Evolutionary conservation across 2,888 invertebrate genomes (phyloP).

Genomic region (Laothoe populi): DNA sequence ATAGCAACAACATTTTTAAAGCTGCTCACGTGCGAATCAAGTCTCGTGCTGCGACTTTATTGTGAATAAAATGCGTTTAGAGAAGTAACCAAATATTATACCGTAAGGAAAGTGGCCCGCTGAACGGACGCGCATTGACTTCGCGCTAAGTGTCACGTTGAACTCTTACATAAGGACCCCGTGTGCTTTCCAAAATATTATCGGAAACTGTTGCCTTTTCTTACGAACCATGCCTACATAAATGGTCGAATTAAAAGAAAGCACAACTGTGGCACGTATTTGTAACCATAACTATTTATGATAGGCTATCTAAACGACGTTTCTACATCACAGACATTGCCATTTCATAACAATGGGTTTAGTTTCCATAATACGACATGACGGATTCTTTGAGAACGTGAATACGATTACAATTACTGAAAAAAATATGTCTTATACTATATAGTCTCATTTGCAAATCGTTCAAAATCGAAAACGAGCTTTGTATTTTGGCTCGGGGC

Average conservation of each 20-base stretch:
- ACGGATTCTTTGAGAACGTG: not conserved
- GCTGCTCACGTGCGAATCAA: slow-evolving; percentile 19
- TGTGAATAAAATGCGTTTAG: slow-evolving; percentile 23
- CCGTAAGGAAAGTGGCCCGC: slow-evolving; percentile 79
- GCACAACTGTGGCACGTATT: slow-evolving; percentile 52
- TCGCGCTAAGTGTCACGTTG: slow-evolving; percentile 78
- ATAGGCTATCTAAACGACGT: slow-evolving; percentile 41
- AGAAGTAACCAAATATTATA: slow-evolving; percentile 63
- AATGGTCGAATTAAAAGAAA: slow-evolving; percentile 61
- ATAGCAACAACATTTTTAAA: not conserved
- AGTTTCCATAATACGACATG: slow-evolving; percentile 20
- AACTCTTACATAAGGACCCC: slow-evolving; percentile 83
- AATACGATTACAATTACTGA: not conserved
- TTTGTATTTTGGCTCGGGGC: slow-evolving; percentile 57
- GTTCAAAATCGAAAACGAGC: slow-evolving; percentile 42
- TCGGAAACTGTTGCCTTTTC: slow-evolving; percentile 69
- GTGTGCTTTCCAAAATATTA: slow-evolving; percentile 82
- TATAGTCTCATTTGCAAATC: not conserved
- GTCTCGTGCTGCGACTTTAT: slow-evolving; percentile 23
- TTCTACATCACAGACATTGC: slow-evolving; percentile 23
- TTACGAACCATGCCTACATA: slow-evolving; percentile 61
- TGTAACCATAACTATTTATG: slow-evolving; percentile 46
- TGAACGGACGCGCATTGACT: slow-evolving; percentile 65
- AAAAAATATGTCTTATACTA: slow-evolving; percentile 8
- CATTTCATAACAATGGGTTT: slow-evolving; percentile 25